Evolutionary conservation across 1,140 invertebrate species (phyloP).

Genomic region (Calliphora vicina): DNA sequence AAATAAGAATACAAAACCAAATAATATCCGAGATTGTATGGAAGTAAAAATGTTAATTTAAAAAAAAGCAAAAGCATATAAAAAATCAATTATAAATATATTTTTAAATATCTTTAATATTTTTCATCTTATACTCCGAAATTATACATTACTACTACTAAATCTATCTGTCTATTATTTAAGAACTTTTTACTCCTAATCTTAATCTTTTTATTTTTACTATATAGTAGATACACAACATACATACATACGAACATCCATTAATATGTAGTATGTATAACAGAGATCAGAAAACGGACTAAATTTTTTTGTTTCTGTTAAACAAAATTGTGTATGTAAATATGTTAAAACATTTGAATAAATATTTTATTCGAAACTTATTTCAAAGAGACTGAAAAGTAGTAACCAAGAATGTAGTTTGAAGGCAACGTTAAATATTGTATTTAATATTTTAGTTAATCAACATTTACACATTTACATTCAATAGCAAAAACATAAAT

Average conservation of each 20-base stretch:
- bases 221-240: background rate
- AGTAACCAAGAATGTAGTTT: slow-evolving; percentile 4
- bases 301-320: background rate
- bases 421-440: background rate
- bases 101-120: too few species aligned
- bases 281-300: background rate
- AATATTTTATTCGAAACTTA: background rate
- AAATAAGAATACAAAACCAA: too few species aligned
- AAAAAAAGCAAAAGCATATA: background rate
- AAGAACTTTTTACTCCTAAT: background rate
- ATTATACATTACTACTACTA: too few species aligned
- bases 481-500: background rate
- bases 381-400: slow-evolving; percentile 9
- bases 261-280: background rate
- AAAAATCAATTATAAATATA: too few species aligned
- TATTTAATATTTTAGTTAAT: background rate
- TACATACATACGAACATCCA: background rate
- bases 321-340: background rate
- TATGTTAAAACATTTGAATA: background rate
- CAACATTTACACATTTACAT: too few species aligned
- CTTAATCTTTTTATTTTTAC: background rate
- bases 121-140: too few species aligned
- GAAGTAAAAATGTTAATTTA: too few species aligned
- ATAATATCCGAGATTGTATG: too few species aligned
- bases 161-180: too few species aligned